Evolutionary conservation across 2,797 vertebrate genomes (phyloP).

Genomic region (Rhynchonycteris naso): DNA sequence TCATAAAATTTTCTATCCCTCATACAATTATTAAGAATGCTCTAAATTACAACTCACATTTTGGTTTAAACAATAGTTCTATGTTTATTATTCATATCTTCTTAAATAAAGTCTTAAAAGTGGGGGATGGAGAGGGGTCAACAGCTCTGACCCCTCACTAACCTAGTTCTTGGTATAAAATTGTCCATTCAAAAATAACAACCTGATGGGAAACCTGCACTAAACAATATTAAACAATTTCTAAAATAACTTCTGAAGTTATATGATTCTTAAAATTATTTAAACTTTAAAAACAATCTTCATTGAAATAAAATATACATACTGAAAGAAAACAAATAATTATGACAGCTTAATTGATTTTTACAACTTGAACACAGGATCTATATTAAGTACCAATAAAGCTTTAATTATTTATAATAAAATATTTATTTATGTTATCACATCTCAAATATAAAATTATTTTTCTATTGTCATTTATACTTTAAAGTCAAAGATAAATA

Average conservation of each 20-base stretch:
- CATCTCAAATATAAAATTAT: background rate
- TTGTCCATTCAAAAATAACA: background rate
- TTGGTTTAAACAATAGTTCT: background rate
- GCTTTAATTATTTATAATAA: conserved; percentile 5
- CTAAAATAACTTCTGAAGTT: conserved; percentile 2
- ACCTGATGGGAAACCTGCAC: background rate
- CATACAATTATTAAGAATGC: background rate
- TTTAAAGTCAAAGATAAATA: conserved; percentile 6
- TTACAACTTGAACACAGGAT: conserved; percentile 8
- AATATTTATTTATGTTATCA: background rate
- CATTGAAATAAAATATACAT: background rate
- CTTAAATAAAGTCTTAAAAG: background rate
- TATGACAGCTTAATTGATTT: background rate
- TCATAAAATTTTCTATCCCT: background rate
- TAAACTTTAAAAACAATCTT: background rate
- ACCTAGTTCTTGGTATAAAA: background rate
- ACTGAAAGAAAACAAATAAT: background rate
- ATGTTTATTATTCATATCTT: background rate
- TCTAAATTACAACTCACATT: background rate
- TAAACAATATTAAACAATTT: background rate
- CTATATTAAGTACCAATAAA: background rate
- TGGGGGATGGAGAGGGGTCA: rapidly evolving
- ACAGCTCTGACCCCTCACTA: background rate
- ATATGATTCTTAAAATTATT: background rate
- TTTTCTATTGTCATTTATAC: background rate